Evolutionary conservation across 92 coral and sea anemone genomes (phyloP).

Genomic region (Heteractis magnifica): DNA sequence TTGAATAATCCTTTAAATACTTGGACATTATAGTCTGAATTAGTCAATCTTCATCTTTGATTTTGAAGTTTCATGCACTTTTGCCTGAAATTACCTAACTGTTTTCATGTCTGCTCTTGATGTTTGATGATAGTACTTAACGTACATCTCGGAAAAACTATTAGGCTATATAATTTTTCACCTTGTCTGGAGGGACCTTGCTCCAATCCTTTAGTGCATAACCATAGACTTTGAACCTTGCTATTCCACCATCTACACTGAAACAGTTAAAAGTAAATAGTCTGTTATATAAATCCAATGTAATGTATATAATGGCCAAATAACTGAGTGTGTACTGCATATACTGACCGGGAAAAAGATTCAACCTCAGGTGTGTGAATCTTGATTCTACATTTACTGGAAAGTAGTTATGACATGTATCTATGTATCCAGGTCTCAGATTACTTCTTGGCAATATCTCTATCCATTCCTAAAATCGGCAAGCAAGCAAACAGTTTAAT

Average conservation of each 20-base stretch:
- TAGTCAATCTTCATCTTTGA: too few species aligned
- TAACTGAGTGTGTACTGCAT: background rate
- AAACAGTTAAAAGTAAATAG: background rate
- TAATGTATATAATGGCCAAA: background rate
- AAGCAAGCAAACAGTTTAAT: background rate
- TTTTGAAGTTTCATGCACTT: too few species aligned
- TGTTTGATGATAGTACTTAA: too few species aligned
- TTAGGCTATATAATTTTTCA: background rate
- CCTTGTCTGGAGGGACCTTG: constrained; percentile 38
- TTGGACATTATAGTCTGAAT: too few species aligned
- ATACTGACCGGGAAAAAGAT: constrained; percentile 64
- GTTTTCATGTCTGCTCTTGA: too few species aligned
- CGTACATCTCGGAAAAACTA: too few species aligned
- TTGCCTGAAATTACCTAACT: too few species aligned
- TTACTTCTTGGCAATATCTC: constrained; percentile 52
- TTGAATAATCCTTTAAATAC: too few species aligned
- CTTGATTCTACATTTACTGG: constrained; percentile 41
- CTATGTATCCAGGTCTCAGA: constrained; percentile 63
- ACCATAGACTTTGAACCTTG: constrained; percentile 81
- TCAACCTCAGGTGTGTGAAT: constrained; percentile 75
- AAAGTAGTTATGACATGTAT: constrained; percentile 67
- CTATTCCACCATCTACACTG: constrained; percentile 75
- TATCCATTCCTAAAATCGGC: constrained; percentile 45
- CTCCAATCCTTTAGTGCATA: constrained; percentile 69
- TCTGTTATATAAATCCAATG: background rate